A percentile compares a stretch with the other conserved stretches of the same genome.
phyloP scores from a whole-genome alignment of 2,113 vertebrate species.

The Ivindomyrus marchei region DNA sequence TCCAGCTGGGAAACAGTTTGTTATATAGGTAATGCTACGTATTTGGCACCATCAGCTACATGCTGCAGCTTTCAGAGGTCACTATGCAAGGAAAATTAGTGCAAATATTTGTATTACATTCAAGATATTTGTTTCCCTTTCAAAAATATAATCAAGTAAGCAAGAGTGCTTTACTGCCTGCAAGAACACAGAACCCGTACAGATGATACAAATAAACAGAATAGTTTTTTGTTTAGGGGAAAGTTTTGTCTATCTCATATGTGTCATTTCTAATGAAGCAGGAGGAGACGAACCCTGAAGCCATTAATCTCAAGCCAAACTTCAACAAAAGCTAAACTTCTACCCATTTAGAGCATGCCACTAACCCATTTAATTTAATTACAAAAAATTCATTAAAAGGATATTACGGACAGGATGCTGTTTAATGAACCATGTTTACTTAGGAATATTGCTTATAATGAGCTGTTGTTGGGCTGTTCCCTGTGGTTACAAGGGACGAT shows the following conservation, averaged over 20 bases:
- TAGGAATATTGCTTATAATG: slow-evolving; percentile 71
- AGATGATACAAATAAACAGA: slow-evolving; percentile 12
- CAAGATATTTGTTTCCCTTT: neutral
- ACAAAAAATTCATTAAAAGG: slow-evolving; percentile 75
- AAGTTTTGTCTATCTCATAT: slow-evolving; percentile 21
- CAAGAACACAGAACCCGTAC: slow-evolving; percentile 28
- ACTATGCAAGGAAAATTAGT: neutral
- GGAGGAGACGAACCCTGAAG: slow-evolving; percentile 32
- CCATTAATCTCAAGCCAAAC: slow-evolving; percentile 42
- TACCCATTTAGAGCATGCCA: slow-evolving; percentile 59
- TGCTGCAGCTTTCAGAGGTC: neutral
- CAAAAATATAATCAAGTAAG: neutral
- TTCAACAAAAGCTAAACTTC: slow-evolving; percentile 43
- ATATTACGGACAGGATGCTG: slow-evolving; percentile 65
- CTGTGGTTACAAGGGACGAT: slow-evolving; percentile 42
- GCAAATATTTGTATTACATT: neutral
- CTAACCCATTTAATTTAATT: slow-evolving; percentile 74
- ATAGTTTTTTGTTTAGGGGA: slow-evolving; percentile 32
- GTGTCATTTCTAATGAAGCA: slow-evolving; percentile 38
- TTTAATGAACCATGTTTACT: slow-evolving; percentile 75
- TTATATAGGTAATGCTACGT: slow-evolving; percentile 8
- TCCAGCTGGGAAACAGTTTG: neutral
- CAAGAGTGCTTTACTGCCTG: neutral
- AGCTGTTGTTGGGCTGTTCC: slow-evolving; percentile 60
- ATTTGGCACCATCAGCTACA: slow-evolving; percentile 23